A percentile compares a stretch with the other conserved stretches of the same genome.
Conservation (phyloP, 2,113 vertebrate species). For the Polypterus senegalus region DNA sequence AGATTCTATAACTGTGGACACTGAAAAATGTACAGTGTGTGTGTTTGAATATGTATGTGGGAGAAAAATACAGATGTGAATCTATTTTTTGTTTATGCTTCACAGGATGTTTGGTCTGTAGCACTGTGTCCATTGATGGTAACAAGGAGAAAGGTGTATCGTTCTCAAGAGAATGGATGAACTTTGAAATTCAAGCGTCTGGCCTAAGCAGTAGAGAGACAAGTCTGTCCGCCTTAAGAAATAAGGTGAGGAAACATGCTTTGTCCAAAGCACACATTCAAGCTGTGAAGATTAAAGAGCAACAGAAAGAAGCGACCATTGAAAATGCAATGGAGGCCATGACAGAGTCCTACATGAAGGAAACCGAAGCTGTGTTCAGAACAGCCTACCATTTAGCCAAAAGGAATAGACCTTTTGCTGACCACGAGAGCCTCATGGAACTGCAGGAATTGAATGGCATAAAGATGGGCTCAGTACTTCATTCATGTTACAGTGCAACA, state of each 20-base stretch:
- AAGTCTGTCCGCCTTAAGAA: background rate
- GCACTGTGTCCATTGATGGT: conserved; percentile 1
- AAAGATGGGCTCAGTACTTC: background rate
- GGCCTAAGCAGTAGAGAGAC: conserved; percentile 4
- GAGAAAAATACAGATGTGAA: conserved; percentile 6
- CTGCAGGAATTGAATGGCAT: background rate
- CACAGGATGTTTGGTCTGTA: conserved; percentile 11
- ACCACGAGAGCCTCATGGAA: background rate
- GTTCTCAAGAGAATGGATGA: conserved; percentile 6
- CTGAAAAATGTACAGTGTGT: background rate
- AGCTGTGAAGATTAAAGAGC: conserved; percentile 7
- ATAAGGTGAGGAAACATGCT: conserved; percentile 12
- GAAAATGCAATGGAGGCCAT: conserved; percentile 9
- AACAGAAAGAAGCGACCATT: conserved; percentile 8
- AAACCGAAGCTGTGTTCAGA: conserved; percentile 11
- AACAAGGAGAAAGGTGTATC: too few species aligned
- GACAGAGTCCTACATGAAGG: conserved; percentile 11
- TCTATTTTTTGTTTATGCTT: conserved; percentile 11
- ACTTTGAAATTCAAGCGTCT: conserved; percentile 13
- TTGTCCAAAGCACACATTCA: background rate
- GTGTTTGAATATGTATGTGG: background rate
- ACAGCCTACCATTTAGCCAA: conserved; percentile 13
- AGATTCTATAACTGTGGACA: conserved; percentile 11
- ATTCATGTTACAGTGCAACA: background rate
- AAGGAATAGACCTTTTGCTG: background rate